phyloP scores from a whole-genome alignment of 2,113 vertebrate genomes.

The Cygnus buccinator region DNA sequence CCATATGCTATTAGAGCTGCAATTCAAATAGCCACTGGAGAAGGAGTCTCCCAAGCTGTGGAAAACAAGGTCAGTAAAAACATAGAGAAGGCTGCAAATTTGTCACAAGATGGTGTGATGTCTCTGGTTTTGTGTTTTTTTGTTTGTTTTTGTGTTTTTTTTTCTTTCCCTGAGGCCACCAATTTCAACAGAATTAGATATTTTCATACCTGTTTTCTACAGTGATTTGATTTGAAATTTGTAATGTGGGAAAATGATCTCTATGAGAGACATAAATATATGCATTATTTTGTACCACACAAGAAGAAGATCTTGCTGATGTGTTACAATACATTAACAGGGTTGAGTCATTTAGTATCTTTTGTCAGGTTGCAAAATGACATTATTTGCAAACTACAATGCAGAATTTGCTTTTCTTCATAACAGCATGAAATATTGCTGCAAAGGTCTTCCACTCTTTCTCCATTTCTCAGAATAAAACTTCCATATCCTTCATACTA shows the following conservation, averaged over 20 bases:
- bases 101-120: slow-evolving; percentile 25
- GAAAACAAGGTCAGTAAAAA: slow-evolving; percentile 82
- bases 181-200: not conserved
- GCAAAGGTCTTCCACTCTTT: not conserved
- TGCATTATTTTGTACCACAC: not conserved
- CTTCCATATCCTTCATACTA: not conserved
- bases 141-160: no score
- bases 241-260: not conserved
- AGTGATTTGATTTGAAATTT: slow-evolving; percentile 47
- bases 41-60: slow-evolving; percentile 77
- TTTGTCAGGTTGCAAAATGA: slow-evolving; percentile 7
- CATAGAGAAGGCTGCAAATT: slow-evolving; percentile 23
- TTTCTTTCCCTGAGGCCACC: not conserved
- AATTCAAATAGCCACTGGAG: slow-evolving; percentile 77
- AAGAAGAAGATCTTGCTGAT: not conserved
- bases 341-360: not conserved
- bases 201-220: slow-evolving; percentile 25
- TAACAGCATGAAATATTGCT: not conserved
- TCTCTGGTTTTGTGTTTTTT: not conserved
- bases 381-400: not conserved
- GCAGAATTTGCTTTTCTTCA: not conserved
- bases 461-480: not conserved
- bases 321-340: not conserved
- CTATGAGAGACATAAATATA: not conserved
- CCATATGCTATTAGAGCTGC: slow-evolving; percentile 83